A percentile compares a stretch with the other conserved stretches of the same genome.
Evolutionary conservation across 2,113 vertebrate genomes (phyloP).

Genomic region (Rhea americana): DNA sequence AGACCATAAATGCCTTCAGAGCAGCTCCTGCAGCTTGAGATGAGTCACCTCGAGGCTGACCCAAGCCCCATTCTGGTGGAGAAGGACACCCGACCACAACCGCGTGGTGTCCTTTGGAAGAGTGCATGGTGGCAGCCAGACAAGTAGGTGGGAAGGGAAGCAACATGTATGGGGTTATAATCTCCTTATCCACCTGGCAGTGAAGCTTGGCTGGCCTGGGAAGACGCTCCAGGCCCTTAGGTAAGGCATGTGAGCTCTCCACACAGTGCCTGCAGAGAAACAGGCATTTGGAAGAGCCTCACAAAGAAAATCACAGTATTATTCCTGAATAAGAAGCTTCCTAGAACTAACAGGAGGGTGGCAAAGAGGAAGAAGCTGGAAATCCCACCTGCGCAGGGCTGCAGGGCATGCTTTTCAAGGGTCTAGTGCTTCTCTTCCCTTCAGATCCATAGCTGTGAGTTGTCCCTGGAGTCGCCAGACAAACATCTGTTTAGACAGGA

Average conservation of each 20-base stretch:
- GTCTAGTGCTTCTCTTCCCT: neutral
- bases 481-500: neutral
- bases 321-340: neutral
- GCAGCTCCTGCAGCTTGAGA: neutral
- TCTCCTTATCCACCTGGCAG: neutral
- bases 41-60: neutral
- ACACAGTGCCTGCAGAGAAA: neutral
- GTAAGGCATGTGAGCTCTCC: fast-evolving
- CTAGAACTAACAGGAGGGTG: neutral
- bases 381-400: neutral
- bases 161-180: neutral
- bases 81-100: neutral
- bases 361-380: neutral
- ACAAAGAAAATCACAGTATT: neutral
- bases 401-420: neutral
- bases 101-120: neutral
- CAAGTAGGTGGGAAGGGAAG: neutral
- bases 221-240: neutral
- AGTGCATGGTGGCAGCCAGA: neutral
- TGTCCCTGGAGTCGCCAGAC: fast-evolving
- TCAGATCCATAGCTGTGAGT: neutral
- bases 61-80: neutral
- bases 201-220: neutral
- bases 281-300: neutral
- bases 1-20: neutral